Conservation (phyloP, 2,888 invertebrate species). For the Bhutanitis thaidina region DNA sequence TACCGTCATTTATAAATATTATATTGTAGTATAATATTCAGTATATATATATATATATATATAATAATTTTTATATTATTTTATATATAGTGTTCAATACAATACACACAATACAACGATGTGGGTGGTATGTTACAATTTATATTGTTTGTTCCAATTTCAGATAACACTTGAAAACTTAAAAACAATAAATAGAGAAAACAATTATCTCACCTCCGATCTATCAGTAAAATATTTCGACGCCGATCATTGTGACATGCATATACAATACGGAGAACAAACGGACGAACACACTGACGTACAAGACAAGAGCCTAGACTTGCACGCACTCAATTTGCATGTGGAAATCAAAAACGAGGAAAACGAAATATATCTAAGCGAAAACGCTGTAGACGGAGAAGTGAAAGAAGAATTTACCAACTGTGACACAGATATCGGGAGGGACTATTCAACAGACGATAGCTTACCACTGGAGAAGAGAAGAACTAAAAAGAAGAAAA, state of each 20-base stretch:
- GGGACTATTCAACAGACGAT: conserved; percentile 46
- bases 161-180: conserved; percentile 49
- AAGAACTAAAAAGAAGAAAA: too few species aligned
- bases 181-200: conserved; percentile 41
- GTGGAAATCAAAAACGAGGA: conserved; percentile 28
- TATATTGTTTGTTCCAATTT: conserved; percentile 21
- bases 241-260: conserved; percentile 34
- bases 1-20: too few species aligned
- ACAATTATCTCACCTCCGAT: conserved; percentile 34
- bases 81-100: too few species aligned
- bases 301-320: background rate
- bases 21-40: too few species aligned
- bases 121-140: too few species aligned
- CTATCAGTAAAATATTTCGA: conserved; percentile 29
- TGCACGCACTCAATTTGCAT: conserved; percentile 17
- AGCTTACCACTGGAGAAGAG: conserved; percentile 43
- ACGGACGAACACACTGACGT: conserved; percentile 11
- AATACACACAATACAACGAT: too few species aligned
- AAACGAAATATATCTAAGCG: conserved; percentile 19
- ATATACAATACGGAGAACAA: conserved; percentile 27
- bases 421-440: background rate
- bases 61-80: too few species aligned
- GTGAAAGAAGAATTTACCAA: conserved; percentile 17
- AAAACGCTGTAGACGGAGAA: conserved; percentile 4
- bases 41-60: too few species aligned